Evolutionary conservation across 2,113 vertebrate species (phyloP).

Genomic region (Melanerpes formicivorus): DNA sequence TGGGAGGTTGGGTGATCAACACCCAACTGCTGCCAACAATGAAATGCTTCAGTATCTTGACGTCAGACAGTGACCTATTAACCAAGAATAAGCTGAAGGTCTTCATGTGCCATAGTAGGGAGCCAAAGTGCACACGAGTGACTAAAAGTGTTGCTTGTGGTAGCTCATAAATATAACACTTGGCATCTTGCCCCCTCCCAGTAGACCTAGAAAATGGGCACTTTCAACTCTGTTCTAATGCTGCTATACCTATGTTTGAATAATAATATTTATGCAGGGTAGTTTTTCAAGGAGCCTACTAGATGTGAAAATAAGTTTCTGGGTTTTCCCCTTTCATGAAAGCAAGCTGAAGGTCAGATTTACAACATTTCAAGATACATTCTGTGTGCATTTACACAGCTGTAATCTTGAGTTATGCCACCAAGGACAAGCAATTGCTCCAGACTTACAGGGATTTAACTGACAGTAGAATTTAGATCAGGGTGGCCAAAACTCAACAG

Average conservation of each 20-base stretch:
- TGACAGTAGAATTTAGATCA: conserved; percentile 37
- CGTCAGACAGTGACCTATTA: not conserved
- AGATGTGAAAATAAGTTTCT: conserved; percentile 43
- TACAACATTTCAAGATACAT: conserved; percentile 42
- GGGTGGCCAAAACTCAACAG: conserved; percentile 2
- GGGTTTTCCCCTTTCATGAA: conserved; percentile 44
- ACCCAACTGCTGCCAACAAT: not conserved
- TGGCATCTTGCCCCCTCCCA: not conserved
- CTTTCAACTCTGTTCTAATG: conserved; percentile 6
- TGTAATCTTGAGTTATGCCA: conserved; percentile 64
- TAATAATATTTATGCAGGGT: conserved; percentile 52
- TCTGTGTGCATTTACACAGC: conserved; percentile 57
- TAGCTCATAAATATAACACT: not conserved
- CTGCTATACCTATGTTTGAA: not conserved
- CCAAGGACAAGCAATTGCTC: not conserved
- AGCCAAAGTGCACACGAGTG: not conserved
- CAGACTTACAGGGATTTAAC: conserved; percentile 29
- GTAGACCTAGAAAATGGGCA: not conserved
- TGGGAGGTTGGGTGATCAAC: not conserved
- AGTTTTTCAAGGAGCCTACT: conserved; percentile 48
- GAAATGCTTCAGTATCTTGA: not conserved
- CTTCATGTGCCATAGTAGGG: not conserved
- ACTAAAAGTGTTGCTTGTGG: not conserved
- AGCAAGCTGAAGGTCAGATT: conserved; percentile 61
- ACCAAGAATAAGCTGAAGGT: not conserved